These are phyloP conservation scores for Ornithoptera alexandrae DNA, from an alignment of 2,888 invertebrate genomes.

Conservation along the genomic window DNA sequence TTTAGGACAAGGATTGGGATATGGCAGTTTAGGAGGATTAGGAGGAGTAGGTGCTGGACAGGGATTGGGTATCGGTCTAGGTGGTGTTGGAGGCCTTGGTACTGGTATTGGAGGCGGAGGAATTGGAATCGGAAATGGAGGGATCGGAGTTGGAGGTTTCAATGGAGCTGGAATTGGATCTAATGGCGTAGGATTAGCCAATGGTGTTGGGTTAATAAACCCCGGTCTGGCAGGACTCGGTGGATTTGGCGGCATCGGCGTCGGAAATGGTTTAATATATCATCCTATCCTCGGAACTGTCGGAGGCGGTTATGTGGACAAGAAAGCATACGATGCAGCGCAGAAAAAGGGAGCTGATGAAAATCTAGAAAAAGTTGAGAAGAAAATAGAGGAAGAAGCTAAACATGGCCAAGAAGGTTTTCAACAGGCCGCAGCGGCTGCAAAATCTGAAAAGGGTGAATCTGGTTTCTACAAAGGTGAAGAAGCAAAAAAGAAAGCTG, in stretches of 20 bases:
- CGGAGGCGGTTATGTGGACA: slow-evolving; percentile 75
- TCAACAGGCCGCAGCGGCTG: slow-evolving; percentile 76
- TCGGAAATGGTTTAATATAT: slow-evolving; percentile 58
- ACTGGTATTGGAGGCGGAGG: slow-evolving; percentile 44
- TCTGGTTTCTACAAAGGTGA: slow-evolving; percentile 76
- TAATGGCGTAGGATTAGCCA: slow-evolving; percentile 43
- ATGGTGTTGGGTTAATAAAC: slow-evolving; percentile 54
- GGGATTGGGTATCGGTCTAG: slow-evolving; percentile 41
- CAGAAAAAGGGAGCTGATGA: slow-evolving; percentile 80
- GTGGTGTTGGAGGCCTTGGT: slow-evolving; percentile 44
- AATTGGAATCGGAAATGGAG: slow-evolving; percentile 45
- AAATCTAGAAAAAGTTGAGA: slow-evolving; percentile 76
- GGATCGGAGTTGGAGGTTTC: slow-evolving; percentile 48
- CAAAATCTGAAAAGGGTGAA: slow-evolving; percentile 77
- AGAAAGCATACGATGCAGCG: slow-evolving; percentile 77
- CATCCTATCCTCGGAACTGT: slow-evolving; percentile 63
- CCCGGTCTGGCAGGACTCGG: slow-evolving; percentile 60
- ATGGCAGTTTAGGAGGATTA: slow-evolving; percentile 42
- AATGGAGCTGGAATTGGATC: slow-evolving; percentile 44
- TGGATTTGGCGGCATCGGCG: slow-evolving; percentile 49
- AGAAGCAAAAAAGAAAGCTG: slow-evolving; percentile 79
- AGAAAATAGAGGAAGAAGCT: slow-evolving; percentile 76
- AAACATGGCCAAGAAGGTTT: slow-evolving; percentile 80
- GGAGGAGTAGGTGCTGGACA: slow-evolving; percentile 45
- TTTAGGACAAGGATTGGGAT: slow-evolving; percentile 43